phyloP scores from a whole-genome alignment of 1,140 invertebrate genomes.

The Heliconius hewitsoni region DNA sequence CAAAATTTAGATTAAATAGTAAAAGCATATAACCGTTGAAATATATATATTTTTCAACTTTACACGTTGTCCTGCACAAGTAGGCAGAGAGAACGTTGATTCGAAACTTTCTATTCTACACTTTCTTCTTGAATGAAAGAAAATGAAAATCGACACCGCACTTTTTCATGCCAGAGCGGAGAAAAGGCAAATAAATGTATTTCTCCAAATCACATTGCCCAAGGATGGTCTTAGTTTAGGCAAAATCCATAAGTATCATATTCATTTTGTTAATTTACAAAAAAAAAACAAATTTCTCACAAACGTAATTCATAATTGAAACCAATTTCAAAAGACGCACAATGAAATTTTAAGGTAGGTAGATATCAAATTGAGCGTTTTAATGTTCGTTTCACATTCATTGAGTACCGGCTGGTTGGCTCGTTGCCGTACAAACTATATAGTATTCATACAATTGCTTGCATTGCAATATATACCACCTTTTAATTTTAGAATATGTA shows the following conservation, averaged over 20 bases:
- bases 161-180: too few species aligned
- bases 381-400: not conserved
- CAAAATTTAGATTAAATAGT: not conserved
- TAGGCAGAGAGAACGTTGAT: too few species aligned
- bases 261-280: too few species aligned
- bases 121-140: too few species aligned
- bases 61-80: not conserved
- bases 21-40: not conserved
- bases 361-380: not conserved
- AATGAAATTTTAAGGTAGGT: not conserved
- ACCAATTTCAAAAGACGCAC: not conserved
- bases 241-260: too few species aligned
- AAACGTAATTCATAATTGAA: not conserved
- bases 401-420: not conserved
- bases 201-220: too few species aligned
- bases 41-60: not conserved
- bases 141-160: too few species aligned
- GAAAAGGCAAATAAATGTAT: too few species aligned
- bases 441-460: constrained; percentile 2
- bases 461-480: not conserved
- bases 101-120: not conserved
- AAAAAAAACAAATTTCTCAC: not conserved
- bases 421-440: not conserved
- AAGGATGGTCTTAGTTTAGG: too few species aligned
- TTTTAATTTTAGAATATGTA: not conserved